Evolutionary conservation across 1,140 invertebrate genomes (phyloP).

Genomic region (Olivierus martensii): DNA sequence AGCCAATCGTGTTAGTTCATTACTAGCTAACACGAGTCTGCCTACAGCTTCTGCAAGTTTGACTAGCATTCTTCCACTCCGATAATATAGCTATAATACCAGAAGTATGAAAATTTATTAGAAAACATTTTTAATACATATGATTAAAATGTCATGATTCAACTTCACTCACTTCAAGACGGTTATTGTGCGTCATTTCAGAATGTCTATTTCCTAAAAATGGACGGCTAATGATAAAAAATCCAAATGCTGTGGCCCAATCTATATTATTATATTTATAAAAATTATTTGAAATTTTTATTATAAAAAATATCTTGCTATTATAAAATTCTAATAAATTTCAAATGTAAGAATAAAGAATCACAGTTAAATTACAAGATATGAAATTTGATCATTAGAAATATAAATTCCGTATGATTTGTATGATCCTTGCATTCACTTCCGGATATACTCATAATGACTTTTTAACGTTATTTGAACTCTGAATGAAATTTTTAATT

Average conservation of each 20-base stretch:
- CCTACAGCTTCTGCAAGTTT: constrained; percentile 95
- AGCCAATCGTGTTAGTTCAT: constrained; percentile 83
- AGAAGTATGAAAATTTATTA: constrained; percentile 2
- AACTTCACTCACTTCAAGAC: constrained; percentile 45
- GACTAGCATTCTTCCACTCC: constrained; percentile 89
- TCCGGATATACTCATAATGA: too few relatives aligned
- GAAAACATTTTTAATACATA: too few relatives aligned
- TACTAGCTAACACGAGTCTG: constrained; percentile 76
- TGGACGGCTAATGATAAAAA: constrained; percentile 84
- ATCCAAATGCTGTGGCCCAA: constrained; percentile 85
- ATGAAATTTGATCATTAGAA: too few relatives aligned
- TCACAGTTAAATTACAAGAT: too few relatives aligned
- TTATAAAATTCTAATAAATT: too few relatives aligned
- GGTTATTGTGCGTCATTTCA: constrained; percentile 44
- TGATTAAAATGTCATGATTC: too few relatives aligned
- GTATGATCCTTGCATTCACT: too few relatives aligned
- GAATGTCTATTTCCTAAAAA: constrained; percentile 52
- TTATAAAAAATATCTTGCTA: too few relatives aligned
- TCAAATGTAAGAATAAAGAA: too few relatives aligned
- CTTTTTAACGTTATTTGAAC: too few relatives aligned
- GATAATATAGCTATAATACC: constrained; percentile 68
- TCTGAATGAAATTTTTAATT: neutral
- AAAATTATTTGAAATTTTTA: too few relatives aligned
- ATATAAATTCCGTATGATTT: too few relatives aligned
- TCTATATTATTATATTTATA: constrained; percentile 42